These are phyloP conservation scores for Lepus oiostolus DNA, from an alignment of 2,797 vertebrate genomes.

Conservation along the genomic window DNA sequence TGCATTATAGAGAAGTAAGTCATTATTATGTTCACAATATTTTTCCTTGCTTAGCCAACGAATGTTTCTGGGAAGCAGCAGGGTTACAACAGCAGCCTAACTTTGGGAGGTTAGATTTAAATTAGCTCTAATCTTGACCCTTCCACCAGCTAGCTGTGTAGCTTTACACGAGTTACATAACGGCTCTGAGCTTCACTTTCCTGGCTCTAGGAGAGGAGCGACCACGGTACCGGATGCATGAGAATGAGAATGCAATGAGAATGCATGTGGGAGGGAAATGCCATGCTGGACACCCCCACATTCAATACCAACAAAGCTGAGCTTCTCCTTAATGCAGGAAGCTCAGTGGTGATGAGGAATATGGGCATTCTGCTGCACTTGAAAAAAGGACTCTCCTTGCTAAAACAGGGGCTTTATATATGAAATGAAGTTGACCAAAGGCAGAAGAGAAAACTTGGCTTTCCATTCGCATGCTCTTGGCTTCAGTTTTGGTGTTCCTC, in stretches of 20 bases:
- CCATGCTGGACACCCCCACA: background rate
- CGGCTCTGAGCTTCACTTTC: background rate
- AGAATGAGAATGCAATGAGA: background rate
- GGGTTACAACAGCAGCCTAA: background rate
- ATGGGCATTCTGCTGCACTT: background rate
- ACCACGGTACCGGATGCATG: background rate
- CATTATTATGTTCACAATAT: background rate
- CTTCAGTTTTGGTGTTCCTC: background rate
- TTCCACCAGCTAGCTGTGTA: background rate
- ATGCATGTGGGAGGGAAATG: background rate
- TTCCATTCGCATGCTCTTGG: conserved; percentile 11
- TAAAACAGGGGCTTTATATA: background rate
- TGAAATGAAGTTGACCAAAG: background rate
- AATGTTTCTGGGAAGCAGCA: conserved; percentile 34
- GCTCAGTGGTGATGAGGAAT: background rate
- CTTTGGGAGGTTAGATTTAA: background rate
- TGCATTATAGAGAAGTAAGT: background rate
- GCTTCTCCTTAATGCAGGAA: background rate
- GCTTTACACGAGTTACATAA: background rate
- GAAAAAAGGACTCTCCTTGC: background rate
- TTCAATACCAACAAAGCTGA: background rate
- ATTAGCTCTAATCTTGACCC: background rate
- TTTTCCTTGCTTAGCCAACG: background rate
- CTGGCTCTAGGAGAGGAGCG: background rate
- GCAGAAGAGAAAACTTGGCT: background rate